phyloP scores from a whole-genome alignment of 2,797 vertebrate species.

The Sebastes alutus region DNA sequence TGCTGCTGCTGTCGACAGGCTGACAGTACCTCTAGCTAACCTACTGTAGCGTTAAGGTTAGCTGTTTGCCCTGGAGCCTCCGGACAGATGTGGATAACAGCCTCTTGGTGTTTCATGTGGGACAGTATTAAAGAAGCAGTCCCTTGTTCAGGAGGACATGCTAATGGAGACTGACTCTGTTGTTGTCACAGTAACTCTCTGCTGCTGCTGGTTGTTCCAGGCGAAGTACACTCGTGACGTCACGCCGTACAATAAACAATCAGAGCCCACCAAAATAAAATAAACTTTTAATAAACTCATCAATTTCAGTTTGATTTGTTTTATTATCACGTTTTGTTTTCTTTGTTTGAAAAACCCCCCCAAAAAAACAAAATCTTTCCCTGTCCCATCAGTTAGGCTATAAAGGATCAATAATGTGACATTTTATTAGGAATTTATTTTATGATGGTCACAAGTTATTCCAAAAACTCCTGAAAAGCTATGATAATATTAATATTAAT shows the following conservation, averaged over 20 bases:
- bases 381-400: too few relatives aligned
- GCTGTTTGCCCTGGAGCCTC: neutral
- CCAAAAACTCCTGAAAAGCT: too few relatives aligned
- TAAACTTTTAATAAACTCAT: neutral
- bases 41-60: neutral
- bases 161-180: conserved; percentile 34
- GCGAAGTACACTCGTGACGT: conserved; percentile 69
- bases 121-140: neutral
- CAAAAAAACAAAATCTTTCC: too few relatives aligned
- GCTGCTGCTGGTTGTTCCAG: conserved; percentile 11
- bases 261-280: neutral
- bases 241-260: conserved; percentile 48
- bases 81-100: neutral
- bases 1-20: conserved; percentile 4
- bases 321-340: neutral
- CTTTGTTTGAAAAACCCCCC: too few relatives aligned
- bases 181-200: conserved; percentile 22
- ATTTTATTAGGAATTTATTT: too few relatives aligned
- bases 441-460: too few relatives aligned
- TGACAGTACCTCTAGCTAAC: neutral
- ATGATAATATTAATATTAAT: too few relatives aligned
- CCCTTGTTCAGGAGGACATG: neutral
- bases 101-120: neutral
- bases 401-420: too few relatives aligned
- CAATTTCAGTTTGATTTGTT: neutral